Evolutionary conservation across 2,797 vertebrate species (phyloP), one percentile per base, ranked within the genome.

Genomic region (Otolemur crassicaudatus): DNA sequence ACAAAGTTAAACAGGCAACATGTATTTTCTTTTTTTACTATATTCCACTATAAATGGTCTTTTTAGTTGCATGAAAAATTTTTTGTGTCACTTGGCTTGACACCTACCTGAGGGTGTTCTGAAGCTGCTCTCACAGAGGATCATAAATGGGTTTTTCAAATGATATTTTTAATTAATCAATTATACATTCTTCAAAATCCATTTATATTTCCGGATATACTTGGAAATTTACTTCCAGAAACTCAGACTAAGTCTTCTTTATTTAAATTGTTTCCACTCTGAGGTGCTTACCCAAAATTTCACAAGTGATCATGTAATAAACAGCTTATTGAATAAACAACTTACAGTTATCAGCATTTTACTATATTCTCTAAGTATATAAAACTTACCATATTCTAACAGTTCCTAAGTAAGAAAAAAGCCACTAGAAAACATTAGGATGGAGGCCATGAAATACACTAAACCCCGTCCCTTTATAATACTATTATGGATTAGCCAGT

Each of bases 181-280:
- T 92, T 81, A 84, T 4, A 56, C 23, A 77, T 37, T 69, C 65
- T 90, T 92, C 58, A 93, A 94, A 91, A 82, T 58, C 90, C 92
- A 92, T 85, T 86, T 53, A 77, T 46, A 49, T 96, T 93, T 92
- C 58, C 40, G 81, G 94, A 96, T 84, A 81, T 34, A 84, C 12
- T 49, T 79, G 87, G 77, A 84, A 90, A 96, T 79, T 79, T 82
- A 43, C 43, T 95, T 43, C 87, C 29, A 65, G 76, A 82, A 60
- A 81, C 85, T 63, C 56, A 56, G 89, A 77, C 80, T 69, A 94
- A 93, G 58, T 85, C 77, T 69, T 72, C 29, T 70, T 92, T 75
- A 65, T 43, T 43, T 79, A 81, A 37, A 81, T 85, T 53, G 93
- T 80, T 46, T 79, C 29, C 75, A 25, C 53, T 90, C 1, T 80